phyloP scores from a whole-genome alignment of 1,140 invertebrate species.

The Calephelis nemesis region DNA sequence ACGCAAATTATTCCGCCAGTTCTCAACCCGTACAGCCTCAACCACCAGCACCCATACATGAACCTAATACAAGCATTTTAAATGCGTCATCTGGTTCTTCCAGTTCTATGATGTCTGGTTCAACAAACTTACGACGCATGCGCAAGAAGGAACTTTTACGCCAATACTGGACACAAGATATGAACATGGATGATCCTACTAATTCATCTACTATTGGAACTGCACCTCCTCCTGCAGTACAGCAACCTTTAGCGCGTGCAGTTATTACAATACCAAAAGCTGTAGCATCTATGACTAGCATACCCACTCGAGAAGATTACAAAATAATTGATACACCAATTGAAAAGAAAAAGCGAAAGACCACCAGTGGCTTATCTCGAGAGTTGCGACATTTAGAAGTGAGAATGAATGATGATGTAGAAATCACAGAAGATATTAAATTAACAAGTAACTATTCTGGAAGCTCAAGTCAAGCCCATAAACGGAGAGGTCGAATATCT shows the following conservation, averaged over 20 bases:
- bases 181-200: slow-evolving; percentile 88
- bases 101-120: slow-evolving; percentile 76
- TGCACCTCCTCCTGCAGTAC: slow-evolving; percentile 80
- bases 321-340: slow-evolving; percentile 83
- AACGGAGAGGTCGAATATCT: slow-evolving; percentile 77
- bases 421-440: slow-evolving; percentile 61
- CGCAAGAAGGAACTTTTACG: slow-evolving; percentile 92
- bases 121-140: slow-evolving; percentile 90
- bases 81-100: slow-evolving; percentile 49
- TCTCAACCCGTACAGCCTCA: slow-evolving; percentile 77
- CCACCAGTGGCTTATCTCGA: slow-evolving; percentile 70
- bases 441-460: slow-evolving; percentile 46
- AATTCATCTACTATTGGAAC: slow-evolving; percentile 71
- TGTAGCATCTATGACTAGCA: slow-evolving; percentile 90
- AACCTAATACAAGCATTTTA: slow-evolving; percentile 68
- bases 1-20: slow-evolving; percentile 85
- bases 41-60: slow-evolving; percentile 77
- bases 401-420: slow-evolving; percentile 68
- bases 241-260: slow-evolving; percentile 84
- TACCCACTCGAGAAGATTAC: slow-evolving; percentile 91
- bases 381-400: slow-evolving; percentile 80
- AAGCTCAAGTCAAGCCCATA: slow-evolving; percentile 64
- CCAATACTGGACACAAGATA: slow-evolving; percentile 90
- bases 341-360: slow-evolving; percentile 85
- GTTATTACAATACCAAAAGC: slow-evolving; percentile 92